Base-by-base conservation (phyloP, 2,888 invertebrate species). In the Drosophila kuntzei region DNA sequence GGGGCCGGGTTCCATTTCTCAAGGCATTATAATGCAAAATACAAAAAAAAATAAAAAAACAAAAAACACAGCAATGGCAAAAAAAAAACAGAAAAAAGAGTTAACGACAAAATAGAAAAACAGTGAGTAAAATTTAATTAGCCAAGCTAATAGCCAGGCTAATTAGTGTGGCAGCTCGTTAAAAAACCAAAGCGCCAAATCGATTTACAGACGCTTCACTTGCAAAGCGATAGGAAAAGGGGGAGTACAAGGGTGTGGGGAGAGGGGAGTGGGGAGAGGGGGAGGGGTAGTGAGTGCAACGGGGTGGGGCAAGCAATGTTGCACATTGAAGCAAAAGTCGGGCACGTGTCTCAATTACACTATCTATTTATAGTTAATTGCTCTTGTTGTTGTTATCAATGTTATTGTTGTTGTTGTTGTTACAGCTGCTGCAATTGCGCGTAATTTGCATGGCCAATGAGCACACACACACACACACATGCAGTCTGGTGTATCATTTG, bases 371-470 rank as follows among this genome's bases (percentile, higher is more conserved):
- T 2, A 22, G 20, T n/a, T n/a, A 59, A 16, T 16, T 8, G 27
- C 12, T 34, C 8, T 27, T 22, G 51, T 20, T 43, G 37, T 27
- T n/a, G 3, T 37, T 11, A n/a, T n/a, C n/a, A n/a, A n/a, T n/a
- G 37, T 22, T 20, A 22, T 18, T 46, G 12, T 16, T 37, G 27
- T 36, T 37, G 12, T 29, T 32, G 29, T 16, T 41, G 36, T 50
- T 18, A 20, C 39, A 57, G 36, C 43, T 49, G 60, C 54, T 49
- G 71, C 81, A 83, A 82, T 82, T 78, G 72, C 50, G 57, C 49
- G 72, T 53, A 78, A 80, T 85, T 82, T 85, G 80, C 73, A 85
- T 81, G 59, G 67, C 55, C 54, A 69, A 73, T 59, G 53, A 55
- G 22, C 14, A 46, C 18, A 46, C 11, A 25, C 3, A 29, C 41